Conservation (phyloP, 2,797 vertebrate genomes). For the Champsocephalus esox region DNA sequence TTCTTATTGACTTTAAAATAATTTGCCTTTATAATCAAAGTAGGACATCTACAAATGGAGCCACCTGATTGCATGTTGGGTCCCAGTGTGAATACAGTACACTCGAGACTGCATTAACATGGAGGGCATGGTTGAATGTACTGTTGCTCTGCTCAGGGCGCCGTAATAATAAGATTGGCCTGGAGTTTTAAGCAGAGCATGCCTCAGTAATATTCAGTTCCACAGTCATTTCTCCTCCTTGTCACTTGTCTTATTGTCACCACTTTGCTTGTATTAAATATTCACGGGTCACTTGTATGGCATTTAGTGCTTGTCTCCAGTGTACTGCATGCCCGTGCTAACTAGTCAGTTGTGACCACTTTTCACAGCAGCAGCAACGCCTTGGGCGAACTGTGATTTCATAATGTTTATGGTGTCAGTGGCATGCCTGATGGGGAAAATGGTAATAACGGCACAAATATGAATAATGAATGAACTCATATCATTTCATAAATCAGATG, state of each 20-base stretch:
- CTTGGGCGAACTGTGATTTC: constrained; percentile 79
- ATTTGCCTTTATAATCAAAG: constrained; percentile 30
- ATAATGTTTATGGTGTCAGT: constrained; percentile 83
- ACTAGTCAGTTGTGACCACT: constrained; percentile 84
- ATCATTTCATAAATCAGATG: constrained; percentile 78
- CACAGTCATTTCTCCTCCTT: constrained; percentile 50
- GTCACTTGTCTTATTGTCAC: constrained; percentile 78
- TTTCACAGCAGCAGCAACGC: constrained; percentile 75
- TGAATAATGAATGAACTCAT: constrained; percentile 85
- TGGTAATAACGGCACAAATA: constrained; percentile 77
- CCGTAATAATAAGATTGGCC: constrained; percentile 14
- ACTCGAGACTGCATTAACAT: constrained; percentile 11
- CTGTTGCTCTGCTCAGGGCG: constrained; percentile 11
- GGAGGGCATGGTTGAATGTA: background rate
- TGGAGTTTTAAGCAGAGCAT: constrained; percentile 24
- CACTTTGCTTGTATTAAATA: constrained; percentile 82
- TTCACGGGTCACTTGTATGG: constrained; percentile 82
- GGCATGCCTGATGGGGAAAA: constrained; percentile 75
- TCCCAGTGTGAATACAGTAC: constrained; percentile 15
- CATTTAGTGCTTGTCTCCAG: constrained; percentile 81
- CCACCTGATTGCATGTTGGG: constrained; percentile 34
- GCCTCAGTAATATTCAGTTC: constrained; percentile 60
- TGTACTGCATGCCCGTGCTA: constrained; percentile 73
- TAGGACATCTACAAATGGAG: constrained; percentile 35
- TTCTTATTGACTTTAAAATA: constrained; percentile 42